A percentile compares a stretch with the other conserved stretches of the same genome.
These are phyloP conservation scores for Myripristis jacobus DNA, from an alignment of 2,797 vertebrate genomes.

Conservation along the genomic window DNA sequence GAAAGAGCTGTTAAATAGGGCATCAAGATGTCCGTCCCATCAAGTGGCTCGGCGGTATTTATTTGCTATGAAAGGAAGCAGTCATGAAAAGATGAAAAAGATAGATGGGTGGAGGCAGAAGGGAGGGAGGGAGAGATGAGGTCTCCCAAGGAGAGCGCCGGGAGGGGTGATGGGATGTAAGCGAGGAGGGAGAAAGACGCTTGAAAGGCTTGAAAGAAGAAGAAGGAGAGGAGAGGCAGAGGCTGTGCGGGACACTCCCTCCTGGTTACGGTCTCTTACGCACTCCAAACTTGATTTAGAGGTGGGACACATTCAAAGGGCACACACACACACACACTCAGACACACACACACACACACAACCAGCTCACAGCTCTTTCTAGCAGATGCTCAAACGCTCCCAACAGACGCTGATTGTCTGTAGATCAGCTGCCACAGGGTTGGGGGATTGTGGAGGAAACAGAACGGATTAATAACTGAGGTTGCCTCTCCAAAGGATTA, in stretches of 20 bases:
- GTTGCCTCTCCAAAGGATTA: constrained; percentile 36
- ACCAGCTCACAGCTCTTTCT: constrained; percentile 12
- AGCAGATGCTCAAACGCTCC: constrained; percentile 15
- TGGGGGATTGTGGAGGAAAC: constrained; percentile 2
- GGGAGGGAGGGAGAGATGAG: constrained; percentile 54
- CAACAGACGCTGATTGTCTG: too few relatives aligned
- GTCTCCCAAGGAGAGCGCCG: constrained; percentile 67
- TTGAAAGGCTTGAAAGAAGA: constrained; percentile 56
- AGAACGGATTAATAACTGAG: constrained; percentile 7
- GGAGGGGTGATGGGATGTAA: constrained; percentile 66
- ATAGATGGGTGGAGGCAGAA: constrained; percentile 71
- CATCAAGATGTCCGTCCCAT: constrained; percentile 29
- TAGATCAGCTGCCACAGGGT: constrained; percentile 9
- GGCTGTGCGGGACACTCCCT: constrained; percentile 76
- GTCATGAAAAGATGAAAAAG: constrained; percentile 75
- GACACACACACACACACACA: too few relatives aligned
- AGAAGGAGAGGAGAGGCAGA: constrained; percentile 63
- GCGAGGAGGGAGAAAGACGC: constrained; percentile 34
- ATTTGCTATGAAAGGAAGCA: constrained; percentile 72
- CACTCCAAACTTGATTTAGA: constrained; percentile 50
- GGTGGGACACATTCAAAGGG: constrained; percentile 37
- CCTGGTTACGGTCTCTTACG: constrained; percentile 48
- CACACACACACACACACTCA: too few relatives aligned
- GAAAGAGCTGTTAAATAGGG: not conserved
- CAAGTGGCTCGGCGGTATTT: constrained; percentile 25